A percentile compares a stretch with the other conserved stretches of the same genome.
Conservation (phyloP, 2,113 vertebrate genomes). For the Gorsachius goisagi region DNA sequence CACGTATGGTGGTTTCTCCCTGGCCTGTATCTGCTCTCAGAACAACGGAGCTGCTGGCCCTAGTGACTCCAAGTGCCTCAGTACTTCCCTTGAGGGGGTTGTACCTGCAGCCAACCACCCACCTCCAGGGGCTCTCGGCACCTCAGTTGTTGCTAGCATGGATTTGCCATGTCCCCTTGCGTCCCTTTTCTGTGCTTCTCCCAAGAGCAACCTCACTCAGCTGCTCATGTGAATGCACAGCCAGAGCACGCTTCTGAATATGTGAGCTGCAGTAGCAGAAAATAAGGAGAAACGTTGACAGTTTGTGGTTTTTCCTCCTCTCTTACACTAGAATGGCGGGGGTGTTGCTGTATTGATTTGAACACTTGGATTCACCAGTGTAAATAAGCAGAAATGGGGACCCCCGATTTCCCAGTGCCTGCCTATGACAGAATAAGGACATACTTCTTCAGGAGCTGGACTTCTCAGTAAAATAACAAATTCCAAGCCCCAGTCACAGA, state of each 20-base stretch:
- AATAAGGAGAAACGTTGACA: neutral
- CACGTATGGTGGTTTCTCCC: accelerated
- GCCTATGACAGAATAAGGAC: neutral
- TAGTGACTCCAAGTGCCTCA: neutral
- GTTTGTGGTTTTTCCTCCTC: neutral
- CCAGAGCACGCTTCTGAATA: neutral
- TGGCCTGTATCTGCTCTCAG: neutral
- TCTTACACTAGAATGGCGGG: neutral
- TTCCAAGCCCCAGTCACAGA: neutral
- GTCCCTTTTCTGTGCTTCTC: neutral
- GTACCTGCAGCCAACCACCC: neutral
- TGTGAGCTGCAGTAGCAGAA: neutral
- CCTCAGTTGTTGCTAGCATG: neutral
- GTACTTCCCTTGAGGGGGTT: accelerated
- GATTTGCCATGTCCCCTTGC: neutral
- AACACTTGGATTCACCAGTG: neutral
- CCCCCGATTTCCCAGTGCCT: neutral
- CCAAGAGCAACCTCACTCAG: neutral
- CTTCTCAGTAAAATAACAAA: neutral
- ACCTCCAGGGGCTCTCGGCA: neutral
- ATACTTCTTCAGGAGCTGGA: neutral
- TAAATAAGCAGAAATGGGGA: neutral
- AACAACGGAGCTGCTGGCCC: neutral
- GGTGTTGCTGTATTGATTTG: neutral
- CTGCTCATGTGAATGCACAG: accelerated